These are phyloP conservation scores for Salticus scenicus DNA, from an alignment of 2,888 invertebrate species.

Conservation along the genomic window DNA sequence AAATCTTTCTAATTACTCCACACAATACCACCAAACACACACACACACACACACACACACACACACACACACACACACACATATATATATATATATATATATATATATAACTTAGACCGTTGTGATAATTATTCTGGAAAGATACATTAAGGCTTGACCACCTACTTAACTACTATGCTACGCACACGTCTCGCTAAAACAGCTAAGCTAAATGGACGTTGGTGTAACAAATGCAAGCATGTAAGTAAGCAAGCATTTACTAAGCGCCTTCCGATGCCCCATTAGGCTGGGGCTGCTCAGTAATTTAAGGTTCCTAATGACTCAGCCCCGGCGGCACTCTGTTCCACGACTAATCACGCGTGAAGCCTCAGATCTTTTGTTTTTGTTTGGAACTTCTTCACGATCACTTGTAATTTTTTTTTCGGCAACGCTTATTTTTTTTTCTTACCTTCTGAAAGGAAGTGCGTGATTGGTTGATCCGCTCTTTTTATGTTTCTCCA, in stretches of 20 bases:
- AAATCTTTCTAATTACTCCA: background rate
- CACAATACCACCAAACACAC: background rate
- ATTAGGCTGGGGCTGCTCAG: constrained; percentile 50
- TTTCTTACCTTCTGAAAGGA: constrained; percentile 33
- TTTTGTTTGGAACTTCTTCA: constrained; percentile 33
- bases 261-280: constrained; percentile 54
- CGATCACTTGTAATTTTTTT: constrained; percentile 31
- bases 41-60: too few relatives aligned
- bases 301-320: constrained; percentile 66
- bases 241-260: constrained; percentile 49
- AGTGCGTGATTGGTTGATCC: constrained; percentile 49
- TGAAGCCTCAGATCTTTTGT: constrained; percentile 56
- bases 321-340: constrained; percentile 31
- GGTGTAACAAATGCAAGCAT: constrained; percentile 45
- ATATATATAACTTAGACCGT: background rate
- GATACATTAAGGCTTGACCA: background rate
- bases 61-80: too few relatives aligned
- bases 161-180: background rate
- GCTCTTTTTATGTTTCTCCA: constrained; percentile 11
- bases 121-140: background rate
- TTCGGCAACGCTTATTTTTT: background rate
- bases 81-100: too few relatives aligned
- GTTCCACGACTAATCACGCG: constrained; percentile 49
- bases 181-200: background rate
- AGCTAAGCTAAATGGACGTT: background rate